Evolutionary conservation across 2,888 invertebrate species (phyloP).

Genomic region (Rhaphigaster nebulosa): DNA sequence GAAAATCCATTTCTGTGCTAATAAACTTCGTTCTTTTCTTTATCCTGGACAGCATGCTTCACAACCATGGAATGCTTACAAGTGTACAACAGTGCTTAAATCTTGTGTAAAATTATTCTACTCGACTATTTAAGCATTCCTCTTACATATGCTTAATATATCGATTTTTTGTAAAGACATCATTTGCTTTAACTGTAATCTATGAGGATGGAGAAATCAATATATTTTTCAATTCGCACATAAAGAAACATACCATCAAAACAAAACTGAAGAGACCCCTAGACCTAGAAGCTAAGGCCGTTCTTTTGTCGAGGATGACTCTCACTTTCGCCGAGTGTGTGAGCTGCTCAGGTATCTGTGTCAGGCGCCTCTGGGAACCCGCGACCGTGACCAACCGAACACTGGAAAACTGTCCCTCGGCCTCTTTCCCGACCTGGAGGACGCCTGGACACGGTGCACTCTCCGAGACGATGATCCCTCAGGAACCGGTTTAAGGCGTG

Average conservation of each 20-base stretch:
- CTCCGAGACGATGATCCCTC: neutral
- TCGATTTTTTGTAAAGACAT: too few relatives aligned
- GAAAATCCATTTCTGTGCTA: too few relatives aligned
- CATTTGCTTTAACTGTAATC: too few relatives aligned
- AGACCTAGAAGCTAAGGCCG: neutral
- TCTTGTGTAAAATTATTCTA: too few relatives aligned
- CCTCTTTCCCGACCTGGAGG: slow-evolving; percentile 27
- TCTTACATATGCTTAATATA: too few relatives aligned
- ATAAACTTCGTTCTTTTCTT: too few relatives aligned
- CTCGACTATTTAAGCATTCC: too few relatives aligned
- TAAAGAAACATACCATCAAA: neutral
- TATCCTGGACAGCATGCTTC: too few relatives aligned
- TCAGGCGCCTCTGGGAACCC: neutral
- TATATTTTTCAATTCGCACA: neutral
- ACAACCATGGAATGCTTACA: too few relatives aligned
- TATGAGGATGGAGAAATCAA: neutral
- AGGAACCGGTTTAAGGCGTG: neutral
- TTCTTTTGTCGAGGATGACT: neutral
- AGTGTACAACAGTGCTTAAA: too few relatives aligned
- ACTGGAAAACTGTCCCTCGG: slow-evolving; percentile 5
- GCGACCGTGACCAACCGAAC: slow-evolving; percentile 14
- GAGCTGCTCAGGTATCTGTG: slow-evolving; percentile 23
- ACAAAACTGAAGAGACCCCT: neutral
- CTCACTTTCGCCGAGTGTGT: slow-evolving; percentile 1
- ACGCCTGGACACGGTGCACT: neutral